A percentile compares a stretch with the other conserved stretches of the same genome.
phyloP scores from a whole-genome alignment of 2,888 invertebrate genomes.

The Diaphora mendica region DNA sequence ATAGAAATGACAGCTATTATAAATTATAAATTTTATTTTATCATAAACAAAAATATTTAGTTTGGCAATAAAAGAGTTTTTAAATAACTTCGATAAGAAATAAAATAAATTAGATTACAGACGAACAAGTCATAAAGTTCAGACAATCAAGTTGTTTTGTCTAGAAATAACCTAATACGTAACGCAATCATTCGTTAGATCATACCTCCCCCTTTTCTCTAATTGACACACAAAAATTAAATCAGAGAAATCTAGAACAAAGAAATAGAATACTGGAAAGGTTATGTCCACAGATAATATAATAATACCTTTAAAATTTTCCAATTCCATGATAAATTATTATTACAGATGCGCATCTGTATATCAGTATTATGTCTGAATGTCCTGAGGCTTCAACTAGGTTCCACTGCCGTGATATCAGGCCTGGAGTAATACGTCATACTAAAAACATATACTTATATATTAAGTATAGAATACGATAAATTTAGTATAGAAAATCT shows the following conservation, averaged over 20 bases:
- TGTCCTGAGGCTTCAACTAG: too few relatives aligned
- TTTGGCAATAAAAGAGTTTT: not conserved
- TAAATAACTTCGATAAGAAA: not conserved
- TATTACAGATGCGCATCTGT: too few relatives aligned
- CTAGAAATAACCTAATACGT: not conserved
- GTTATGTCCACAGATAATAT: not conserved
- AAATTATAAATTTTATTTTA: not conserved
- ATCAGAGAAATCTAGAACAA: not conserved
- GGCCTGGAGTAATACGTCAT: too few relatives aligned
- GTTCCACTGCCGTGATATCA: too few relatives aligned
- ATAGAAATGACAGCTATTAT: not conserved
- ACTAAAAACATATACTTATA: not conserved
- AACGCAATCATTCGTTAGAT: not conserved
- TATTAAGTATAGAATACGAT: not conserved
- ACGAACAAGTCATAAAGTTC: not conserved
- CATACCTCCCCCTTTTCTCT: not conserved
- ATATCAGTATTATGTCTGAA: too few relatives aligned
- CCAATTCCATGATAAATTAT: too few relatives aligned
- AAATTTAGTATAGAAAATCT: constrained; percentile 2
- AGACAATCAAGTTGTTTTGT: not conserved
- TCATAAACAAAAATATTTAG: not conserved
- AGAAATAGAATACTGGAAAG: not conserved
- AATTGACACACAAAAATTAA: not conserved
- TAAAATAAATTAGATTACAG: not conserved
- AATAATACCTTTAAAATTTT: too few relatives aligned